Conservation (phyloP, 2,888 invertebrate genomes). For the Oconnorella tubifera region DNA sequence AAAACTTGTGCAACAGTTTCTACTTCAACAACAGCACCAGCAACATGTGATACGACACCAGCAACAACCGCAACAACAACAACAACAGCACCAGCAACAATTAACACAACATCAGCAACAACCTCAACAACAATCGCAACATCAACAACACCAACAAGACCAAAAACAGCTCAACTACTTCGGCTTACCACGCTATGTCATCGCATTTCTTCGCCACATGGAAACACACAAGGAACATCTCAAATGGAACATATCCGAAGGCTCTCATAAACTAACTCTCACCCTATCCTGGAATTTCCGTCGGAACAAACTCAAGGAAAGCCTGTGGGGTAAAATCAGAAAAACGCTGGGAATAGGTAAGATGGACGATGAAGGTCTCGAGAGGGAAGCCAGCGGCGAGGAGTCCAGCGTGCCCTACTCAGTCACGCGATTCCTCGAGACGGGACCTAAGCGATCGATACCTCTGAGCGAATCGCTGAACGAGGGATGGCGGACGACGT, state of each 20-base stretch:
- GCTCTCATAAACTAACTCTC: slow-evolving; percentile 36
- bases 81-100: too few species aligned
- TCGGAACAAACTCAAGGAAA: slow-evolving; percentile 16
- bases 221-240: slow-evolving; percentile 35
- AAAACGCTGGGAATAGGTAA: slow-evolving; percentile 24
- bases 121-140: slow-evolving; percentile 9
- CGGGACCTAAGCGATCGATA: background rate
- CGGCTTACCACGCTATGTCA: slow-evolving; percentile 30
- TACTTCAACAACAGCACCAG: too few species aligned
- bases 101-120: too few species aligned
- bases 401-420: background rate
- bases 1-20: too few species aligned
- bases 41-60: too few species aligned
- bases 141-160: slow-evolving; percentile 6
- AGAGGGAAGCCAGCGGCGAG: too few species aligned
- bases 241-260: slow-evolving; percentile 35
- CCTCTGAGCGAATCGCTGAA: slow-evolving; percentile 1
- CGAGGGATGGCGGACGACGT: background rate
- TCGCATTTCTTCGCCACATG: slow-evolving; percentile 35
- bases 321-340: slow-evolving; percentile 30
- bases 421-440: background rate
- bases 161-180: background rate
- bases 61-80: too few species aligned
- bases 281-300: slow-evolving; percentile 37
- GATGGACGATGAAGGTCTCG: too few species aligned